Conservation (phyloP, 2,888 invertebrate genomes). For the Drosophila borealis region DNA sequence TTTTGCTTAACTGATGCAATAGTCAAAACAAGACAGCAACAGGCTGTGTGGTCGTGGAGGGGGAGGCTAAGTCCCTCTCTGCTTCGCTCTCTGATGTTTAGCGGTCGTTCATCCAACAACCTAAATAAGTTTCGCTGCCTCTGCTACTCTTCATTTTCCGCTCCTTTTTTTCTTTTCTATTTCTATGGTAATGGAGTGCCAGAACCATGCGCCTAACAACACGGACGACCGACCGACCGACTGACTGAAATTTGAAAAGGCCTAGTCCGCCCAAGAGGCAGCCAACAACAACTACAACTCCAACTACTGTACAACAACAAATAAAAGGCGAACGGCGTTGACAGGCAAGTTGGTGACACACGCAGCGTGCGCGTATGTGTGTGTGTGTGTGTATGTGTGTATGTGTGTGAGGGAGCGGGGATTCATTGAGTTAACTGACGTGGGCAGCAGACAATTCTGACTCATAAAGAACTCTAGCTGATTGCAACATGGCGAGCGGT, state of each 20-base stretch:
- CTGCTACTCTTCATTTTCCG: constrained; percentile 18
- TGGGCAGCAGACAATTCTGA: constrained; percentile 5
- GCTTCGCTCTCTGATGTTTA: constrained; percentile 27
- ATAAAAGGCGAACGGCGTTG: constrained; percentile 52
- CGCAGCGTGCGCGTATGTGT: background rate
- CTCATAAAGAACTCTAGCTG: constrained; percentile 21
- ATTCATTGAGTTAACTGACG: constrained; percentile 9
- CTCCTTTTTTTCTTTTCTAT: constrained; percentile 25
- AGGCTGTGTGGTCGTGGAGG: background rate
- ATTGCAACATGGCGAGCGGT: constrained; percentile 8
- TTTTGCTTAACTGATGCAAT: constrained; percentile 26
- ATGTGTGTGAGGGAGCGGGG: background rate
- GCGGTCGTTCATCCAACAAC: constrained; percentile 74
- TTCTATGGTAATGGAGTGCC: constrained; percentile 62
- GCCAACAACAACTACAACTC: constrained; percentile 9
- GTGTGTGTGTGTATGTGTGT: constrained; percentile 10
- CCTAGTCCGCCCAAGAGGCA: constrained; percentile 46
- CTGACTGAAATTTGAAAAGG: constrained; percentile 53
- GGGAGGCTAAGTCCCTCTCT: background rate
- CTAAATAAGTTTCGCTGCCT: constrained; percentile 70
- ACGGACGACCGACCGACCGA: constrained; percentile 33
- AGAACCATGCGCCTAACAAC: constrained; percentile 33
- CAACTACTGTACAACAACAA: constrained; percentile 9
- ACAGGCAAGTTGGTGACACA: constrained; percentile 49
- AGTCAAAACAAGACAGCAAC: constrained; percentile 26